Conservation (phyloP, 1,140 invertebrate genomes). For the Lamellibrachia luymesi region DNA sequence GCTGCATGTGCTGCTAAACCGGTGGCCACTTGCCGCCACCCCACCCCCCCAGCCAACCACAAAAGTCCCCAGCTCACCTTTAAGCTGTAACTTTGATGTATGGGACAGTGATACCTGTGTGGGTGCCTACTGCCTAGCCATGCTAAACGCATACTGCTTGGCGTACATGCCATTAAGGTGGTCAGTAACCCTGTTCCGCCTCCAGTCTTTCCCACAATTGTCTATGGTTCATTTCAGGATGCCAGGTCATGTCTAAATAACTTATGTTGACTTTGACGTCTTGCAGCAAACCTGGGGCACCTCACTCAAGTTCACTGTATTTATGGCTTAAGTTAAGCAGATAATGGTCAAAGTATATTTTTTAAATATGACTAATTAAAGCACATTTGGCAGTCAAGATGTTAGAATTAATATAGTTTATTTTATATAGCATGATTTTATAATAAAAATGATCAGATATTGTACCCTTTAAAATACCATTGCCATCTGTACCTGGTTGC, state of each 20-base stretch:
- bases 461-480: too few relatives aligned
- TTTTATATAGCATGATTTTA: too few relatives aligned
- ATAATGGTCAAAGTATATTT: background rate
- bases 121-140: background rate
- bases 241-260: background rate
- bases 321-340: background rate
- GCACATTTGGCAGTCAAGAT: too few relatives aligned
- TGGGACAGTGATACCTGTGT: background rate
- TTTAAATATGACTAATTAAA: too few relatives aligned
- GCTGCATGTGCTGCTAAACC: background rate
- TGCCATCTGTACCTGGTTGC: too few relatives aligned
- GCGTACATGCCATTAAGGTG: background rate
- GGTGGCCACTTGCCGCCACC: background rate
- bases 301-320: background rate
- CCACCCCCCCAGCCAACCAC: too few relatives aligned
- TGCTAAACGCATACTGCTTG: background rate
- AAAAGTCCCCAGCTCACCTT: background rate
- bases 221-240: background rate
- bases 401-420: too few relatives aligned
- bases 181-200: background rate
- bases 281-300: background rate
- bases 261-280: background rate
- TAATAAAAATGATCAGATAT: too few relatives aligned
- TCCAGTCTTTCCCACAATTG: too few relatives aligned
- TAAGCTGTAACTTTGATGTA: background rate